phyloP scores from a whole-genome alignment of 37 sponge, comb jelly and placozoan species.

The Halichondria panicea region DNA sequence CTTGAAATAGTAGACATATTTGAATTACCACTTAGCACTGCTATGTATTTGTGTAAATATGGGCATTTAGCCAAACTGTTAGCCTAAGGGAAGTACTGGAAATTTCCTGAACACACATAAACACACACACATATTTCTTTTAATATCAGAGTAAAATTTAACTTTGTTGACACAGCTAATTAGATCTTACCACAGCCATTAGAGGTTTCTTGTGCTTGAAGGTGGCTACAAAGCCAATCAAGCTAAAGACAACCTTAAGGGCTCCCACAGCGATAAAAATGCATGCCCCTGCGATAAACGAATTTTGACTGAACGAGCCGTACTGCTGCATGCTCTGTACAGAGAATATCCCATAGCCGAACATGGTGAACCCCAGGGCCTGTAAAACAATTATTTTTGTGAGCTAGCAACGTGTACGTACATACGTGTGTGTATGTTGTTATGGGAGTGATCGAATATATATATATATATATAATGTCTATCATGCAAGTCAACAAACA shows the following conservation, averaged over 20 bases:
- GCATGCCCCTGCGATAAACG: constrained; percentile 14
- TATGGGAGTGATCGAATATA: too few relatives aligned
- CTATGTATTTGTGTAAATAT: neutral
- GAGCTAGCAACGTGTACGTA: neutral
- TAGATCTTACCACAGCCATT: constrained; percentile 15
- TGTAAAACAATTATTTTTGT: neutral
- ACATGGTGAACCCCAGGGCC: constrained; percentile 33
- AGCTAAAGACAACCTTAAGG: constrained; percentile 10
- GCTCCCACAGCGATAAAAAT: constrained; percentile 30
- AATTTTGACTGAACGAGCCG: neutral
- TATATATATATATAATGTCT: neutral
- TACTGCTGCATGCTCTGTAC: neutral
- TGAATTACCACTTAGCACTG: too few relatives aligned
- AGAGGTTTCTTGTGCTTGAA: neutral
- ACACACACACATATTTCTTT: neutral
- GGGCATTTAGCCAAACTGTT: too few relatives aligned
- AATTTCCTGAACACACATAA: neutral
- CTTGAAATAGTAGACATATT: too few relatives aligned
- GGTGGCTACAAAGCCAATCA: constrained; percentile 6
- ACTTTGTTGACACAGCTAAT: neutral
- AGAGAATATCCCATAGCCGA: constrained; percentile 11
- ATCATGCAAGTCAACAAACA: neutral
- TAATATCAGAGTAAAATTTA: neutral
- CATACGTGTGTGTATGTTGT: neutral
- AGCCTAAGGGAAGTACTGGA: too few relatives aligned